These are phyloP conservation scores for Spea bombifrons DNA, from an alignment of 2,113 vertebrate genomes.

Conservation along the genomic window DNA sequence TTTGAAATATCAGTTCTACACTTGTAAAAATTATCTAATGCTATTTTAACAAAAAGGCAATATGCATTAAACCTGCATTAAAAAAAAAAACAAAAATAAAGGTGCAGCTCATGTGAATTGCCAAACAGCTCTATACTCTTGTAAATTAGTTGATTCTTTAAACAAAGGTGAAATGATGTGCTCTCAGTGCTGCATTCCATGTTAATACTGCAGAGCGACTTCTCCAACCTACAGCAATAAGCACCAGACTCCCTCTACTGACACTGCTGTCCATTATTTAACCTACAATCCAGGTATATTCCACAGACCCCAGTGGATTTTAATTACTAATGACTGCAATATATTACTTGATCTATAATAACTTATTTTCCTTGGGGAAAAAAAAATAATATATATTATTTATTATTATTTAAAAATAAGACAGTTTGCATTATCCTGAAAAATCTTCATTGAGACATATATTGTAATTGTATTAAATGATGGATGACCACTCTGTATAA, in stretches of 20 bases:
- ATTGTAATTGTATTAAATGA: too few species aligned
- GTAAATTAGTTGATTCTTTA: constrained; percentile 10
- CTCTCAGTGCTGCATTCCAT: constrained; percentile 24
- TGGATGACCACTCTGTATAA: too few species aligned
- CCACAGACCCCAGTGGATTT: neutral
- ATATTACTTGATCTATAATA: neutral
- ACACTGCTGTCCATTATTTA: constrained; percentile 8
- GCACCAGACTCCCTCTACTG: constrained; percentile 36
- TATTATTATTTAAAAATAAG: too few species aligned
- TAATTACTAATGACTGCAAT: neutral
- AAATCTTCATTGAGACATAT: too few species aligned
- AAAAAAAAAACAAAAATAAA: too few species aligned
- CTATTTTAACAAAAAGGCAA: too few species aligned
- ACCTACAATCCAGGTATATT: constrained; percentile 5
- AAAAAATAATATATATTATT: too few species aligned
- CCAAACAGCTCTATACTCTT: neutral
- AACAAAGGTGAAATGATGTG: constrained; percentile 21
- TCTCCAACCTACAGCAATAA: constrained; percentile 17
- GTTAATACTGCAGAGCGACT: constrained; percentile 24
- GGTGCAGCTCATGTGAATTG: neutral
- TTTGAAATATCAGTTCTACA: too few species aligned
- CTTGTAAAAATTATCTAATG: too few species aligned
- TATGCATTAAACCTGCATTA: too few species aligned
- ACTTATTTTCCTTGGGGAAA: too few species aligned
- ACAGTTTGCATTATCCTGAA: too few species aligned